Conservation (phyloP, 35 echinoderm and acorn worm species). For the Heliocidaris erythrogramma region DNA sequence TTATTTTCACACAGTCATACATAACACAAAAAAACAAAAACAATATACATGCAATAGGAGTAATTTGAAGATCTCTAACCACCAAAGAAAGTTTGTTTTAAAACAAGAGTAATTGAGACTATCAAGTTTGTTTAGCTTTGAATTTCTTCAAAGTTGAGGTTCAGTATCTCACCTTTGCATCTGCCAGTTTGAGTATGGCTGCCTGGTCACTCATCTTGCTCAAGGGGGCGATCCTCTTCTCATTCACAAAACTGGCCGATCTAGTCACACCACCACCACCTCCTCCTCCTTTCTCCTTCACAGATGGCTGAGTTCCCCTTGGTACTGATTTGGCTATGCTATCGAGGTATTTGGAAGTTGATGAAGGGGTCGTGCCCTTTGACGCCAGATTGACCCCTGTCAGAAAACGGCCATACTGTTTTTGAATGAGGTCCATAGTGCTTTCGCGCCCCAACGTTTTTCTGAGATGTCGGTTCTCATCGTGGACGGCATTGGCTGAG, state of each 20-base stretch:
- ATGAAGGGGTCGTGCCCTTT: slow-evolving; percentile 33
- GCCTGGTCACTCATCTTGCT: slow-evolving; percentile 28
- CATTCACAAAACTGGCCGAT: slow-evolving; percentile 38
- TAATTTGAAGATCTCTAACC: too few species aligned
- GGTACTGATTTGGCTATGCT: slow-evolving; percentile 54
- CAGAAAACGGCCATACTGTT: slow-evolving; percentile 56
- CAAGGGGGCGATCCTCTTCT: background rate
- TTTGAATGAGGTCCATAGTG: slow-evolving; percentile 55
- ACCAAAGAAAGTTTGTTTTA: too few species aligned
- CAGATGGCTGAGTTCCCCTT: background rate
- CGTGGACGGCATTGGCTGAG: slow-evolving; percentile 3
- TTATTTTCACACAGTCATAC: too few species aligned
- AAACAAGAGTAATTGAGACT: too few species aligned
- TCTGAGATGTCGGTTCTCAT: slow-evolving; percentile 12
- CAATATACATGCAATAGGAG: too few species aligned
- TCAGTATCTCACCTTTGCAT: slow-evolving; percentile 25
- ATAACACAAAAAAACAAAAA: too few species aligned
- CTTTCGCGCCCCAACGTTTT: slow-evolving; percentile 3
- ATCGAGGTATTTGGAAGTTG: slow-evolving; percentile 47
- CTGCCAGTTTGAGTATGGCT: slow-evolving; percentile 22
- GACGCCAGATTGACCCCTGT: slow-evolving; percentile 28
- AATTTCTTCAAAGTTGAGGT: background rate
- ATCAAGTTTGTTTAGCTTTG: too few species aligned
- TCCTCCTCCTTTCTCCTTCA: background rate
- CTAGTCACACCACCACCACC: slow-evolving; percentile 4